Conservation (phyloP, 1,140 invertebrate species). For the Gryon sp. region DNA sequence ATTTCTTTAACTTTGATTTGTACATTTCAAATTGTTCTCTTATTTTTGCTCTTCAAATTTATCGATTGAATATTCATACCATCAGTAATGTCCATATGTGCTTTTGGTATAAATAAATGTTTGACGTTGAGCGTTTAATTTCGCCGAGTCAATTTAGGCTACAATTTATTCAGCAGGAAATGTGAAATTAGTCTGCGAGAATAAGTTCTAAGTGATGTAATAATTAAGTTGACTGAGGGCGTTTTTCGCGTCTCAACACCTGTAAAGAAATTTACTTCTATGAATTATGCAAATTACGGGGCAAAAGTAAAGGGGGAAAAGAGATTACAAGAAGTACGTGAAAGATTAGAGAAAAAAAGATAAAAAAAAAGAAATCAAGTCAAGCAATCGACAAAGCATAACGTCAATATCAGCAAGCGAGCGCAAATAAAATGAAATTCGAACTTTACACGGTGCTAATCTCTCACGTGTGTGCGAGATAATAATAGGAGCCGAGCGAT, state of each 20-base stretch:
- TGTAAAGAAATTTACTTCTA: slow-evolving; percentile 34
- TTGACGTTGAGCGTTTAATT: slow-evolving; percentile 28
- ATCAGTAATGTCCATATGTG: too few relatives aligned
- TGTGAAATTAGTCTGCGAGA: slow-evolving; percentile 19
- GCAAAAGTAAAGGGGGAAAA: too few relatives aligned
- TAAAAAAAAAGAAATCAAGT: slow-evolving; percentile 7
- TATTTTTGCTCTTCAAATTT: too few relatives aligned
- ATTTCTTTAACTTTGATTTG: background rate
- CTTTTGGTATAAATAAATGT: slow-evolving; percentile 44
- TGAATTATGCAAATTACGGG: slow-evolving; percentile 34
- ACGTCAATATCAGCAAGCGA: slow-evolving; percentile 8
- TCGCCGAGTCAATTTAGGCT: slow-evolving; percentile 19
- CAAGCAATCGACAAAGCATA: background rate
- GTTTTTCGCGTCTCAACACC: slow-evolving; percentile 36
- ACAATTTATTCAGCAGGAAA: slow-evolving; percentile 16
- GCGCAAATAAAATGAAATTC: slow-evolving; percentile 21
- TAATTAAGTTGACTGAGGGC: slow-evolving; percentile 31
- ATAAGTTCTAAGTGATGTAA: slow-evolving; percentile 26
- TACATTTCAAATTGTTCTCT: too few relatives aligned
- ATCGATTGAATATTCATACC: too few relatives aligned
- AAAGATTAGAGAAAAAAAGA: too few relatives aligned
- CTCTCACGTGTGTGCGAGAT: background rate
- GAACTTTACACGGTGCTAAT: slow-evolving; percentile 25
- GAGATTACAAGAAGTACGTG: too few relatives aligned
- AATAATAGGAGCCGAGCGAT: too few relatives aligned